Evolutionary conservation across 2,888 invertebrate species (phyloP).

Genomic region (Cancer borealis): DNA sequence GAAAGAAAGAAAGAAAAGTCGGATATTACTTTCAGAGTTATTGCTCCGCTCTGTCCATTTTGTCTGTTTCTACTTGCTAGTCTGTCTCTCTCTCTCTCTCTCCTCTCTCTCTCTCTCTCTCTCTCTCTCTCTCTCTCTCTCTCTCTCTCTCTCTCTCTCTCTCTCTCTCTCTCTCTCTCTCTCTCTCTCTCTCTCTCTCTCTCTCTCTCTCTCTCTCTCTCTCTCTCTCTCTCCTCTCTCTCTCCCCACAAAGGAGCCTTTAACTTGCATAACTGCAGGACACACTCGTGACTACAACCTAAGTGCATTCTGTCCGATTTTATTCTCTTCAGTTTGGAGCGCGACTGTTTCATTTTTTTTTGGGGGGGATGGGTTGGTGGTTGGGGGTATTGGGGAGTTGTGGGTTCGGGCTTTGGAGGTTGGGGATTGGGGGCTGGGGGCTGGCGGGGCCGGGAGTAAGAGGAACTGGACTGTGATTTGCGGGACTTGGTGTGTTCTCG

Average conservation of each 20-base stretch:
- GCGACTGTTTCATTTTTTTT: background rate
- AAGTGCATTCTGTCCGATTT: background rate
- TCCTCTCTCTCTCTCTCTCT: constrained; percentile 14
- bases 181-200: constrained; percentile 41
- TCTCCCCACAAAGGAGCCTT: no score
- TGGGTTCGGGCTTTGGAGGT: no score
- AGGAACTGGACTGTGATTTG: background rate
- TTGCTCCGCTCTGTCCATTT: constrained; percentile 36
- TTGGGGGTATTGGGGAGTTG: no score
- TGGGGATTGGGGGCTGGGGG: background rate
- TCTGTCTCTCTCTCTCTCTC: constrained; percentile 30
- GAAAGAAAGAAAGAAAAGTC: no score
- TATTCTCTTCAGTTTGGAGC: background rate
- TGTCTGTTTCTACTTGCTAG: background rate
- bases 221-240: background rate
- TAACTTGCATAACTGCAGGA: background rate
- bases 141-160: constrained; percentile 35
- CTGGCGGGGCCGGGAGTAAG: no score
- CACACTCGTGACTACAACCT: background rate
- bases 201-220: constrained; percentile 47
- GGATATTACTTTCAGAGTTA: background rate
- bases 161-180: background rate
- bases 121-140: background rate
- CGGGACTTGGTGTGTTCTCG: background rate
- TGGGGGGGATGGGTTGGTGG: background rate